A percentile compares a stretch with the other conserved stretches of the same genome.
Conservation (phyloP, 2,113 vertebrate genomes). For the Datnioides undecimradiatus region DNA sequence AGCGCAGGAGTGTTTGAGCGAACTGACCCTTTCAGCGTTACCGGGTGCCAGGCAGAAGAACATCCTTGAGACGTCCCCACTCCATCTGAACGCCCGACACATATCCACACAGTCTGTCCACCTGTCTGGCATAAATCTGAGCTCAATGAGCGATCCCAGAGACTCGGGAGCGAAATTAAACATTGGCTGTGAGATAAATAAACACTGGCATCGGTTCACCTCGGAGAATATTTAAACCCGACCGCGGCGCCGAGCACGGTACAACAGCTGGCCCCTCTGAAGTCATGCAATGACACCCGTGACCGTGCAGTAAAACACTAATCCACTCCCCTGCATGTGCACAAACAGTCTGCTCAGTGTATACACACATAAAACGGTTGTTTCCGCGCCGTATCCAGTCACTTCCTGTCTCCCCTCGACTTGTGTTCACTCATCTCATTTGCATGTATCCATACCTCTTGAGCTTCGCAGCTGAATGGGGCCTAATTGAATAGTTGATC, state of each 20-base stretch:
- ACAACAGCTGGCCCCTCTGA: neutral
- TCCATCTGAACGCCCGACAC: neutral
- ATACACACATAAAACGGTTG: neutral
- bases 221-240: neutral
- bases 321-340: neutral
- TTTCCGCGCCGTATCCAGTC: neutral
- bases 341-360: neutral
- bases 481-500: conserved; percentile 79
- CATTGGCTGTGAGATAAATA: neutral
- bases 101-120: neutral
- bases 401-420: neutral
- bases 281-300: neutral
- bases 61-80: neutral
- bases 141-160: neutral
- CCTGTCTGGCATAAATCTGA: conserved; percentile 5
- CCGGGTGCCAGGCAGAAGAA: neutral
- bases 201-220: neutral
- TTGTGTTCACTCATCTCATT: conserved; percentile 67
- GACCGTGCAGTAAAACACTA: neutral
- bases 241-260: neutral
- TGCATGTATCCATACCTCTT: conserved; percentile 72
- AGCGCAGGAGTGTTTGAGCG: no score
- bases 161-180: neutral
- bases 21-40: neutral
- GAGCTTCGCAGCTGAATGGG: conserved; percentile 61